Conservation (phyloP, 2,888 invertebrate species). For the Parasteatoda lunata region DNA sequence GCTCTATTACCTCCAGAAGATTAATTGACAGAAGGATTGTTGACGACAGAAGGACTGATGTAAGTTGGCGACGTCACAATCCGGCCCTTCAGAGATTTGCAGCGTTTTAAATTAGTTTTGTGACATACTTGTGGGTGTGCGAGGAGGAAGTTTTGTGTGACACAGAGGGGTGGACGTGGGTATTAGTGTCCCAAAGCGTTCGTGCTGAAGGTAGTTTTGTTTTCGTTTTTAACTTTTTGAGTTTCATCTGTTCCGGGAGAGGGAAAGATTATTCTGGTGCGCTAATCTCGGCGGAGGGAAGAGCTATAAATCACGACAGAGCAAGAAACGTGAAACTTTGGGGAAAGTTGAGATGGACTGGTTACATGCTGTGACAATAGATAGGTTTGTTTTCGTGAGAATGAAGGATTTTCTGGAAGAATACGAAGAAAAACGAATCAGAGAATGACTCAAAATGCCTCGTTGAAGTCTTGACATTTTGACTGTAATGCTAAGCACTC, state of each 20-base stretch:
- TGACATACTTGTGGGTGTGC: constrained; percentile 25
- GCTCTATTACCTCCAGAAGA: constrained; percentile 45
- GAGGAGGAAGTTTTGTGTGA: background rate
- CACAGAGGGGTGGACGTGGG: background rate
- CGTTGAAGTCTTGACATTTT: background rate
- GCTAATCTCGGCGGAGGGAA: background rate
- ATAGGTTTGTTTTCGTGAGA: background rate
- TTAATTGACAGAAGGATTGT: constrained; percentile 27
- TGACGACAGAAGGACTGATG: constrained; percentile 19
- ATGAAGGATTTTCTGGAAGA: background rate
- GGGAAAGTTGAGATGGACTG: background rate
- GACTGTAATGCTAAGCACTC: background rate
- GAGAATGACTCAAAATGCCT: background rate
- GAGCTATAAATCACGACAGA: background rate
- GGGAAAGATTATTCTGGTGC: background rate
- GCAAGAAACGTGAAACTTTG: background rate
- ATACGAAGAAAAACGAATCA: background rate
- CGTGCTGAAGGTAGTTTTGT: background rate
- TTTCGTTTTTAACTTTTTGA: background rate
- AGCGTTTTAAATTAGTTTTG: constrained; percentile 53
- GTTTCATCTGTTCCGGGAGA: background rate
- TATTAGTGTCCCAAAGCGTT: background rate
- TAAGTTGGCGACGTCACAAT: constrained; percentile 4
- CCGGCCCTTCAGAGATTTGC: constrained; percentile 13
- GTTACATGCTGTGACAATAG: background rate